A percentile compares a stretch with the other conserved stretches of the same genome.
Evolutionary conservation across 2,888 invertebrate species (phyloP).

Genomic region (Blastobasis lacticolella): DNA sequence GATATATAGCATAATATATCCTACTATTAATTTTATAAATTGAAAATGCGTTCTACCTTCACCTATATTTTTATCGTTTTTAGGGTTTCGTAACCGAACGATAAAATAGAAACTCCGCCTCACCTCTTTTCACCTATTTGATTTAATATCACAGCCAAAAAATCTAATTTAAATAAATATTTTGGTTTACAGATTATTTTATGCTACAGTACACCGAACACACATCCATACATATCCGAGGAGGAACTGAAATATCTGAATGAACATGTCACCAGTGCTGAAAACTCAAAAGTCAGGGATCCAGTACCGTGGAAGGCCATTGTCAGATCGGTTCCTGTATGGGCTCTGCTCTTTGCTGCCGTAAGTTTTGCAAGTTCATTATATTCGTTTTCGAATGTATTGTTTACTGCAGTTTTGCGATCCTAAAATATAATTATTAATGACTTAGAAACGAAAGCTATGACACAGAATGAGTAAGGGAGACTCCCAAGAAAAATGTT

Average conservation of each 20-base stretch:
- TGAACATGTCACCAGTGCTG: conserved; percentile 75
- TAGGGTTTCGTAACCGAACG: too few species aligned
- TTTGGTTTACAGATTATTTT: conserved; percentile 51
- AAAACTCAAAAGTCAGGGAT: conserved; percentile 66
- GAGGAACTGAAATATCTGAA: conserved; percentile 69
- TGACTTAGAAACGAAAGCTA: too few species aligned
- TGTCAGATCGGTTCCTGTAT: conserved; percentile 79
- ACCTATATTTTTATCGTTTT: too few species aligned
- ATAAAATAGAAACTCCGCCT: too few species aligned
- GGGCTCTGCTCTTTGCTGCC: conserved; percentile 82
- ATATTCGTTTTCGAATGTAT: too few species aligned
- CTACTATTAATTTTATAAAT: too few species aligned
- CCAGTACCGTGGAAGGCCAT: conserved; percentile 83
- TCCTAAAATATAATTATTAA: too few species aligned
- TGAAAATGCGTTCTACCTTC: too few species aligned
- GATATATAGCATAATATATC: too few species aligned
- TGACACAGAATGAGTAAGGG: too few species aligned
- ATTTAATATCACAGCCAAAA: not conserved
- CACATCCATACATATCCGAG: conserved; percentile 72
- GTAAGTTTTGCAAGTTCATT: conserved; percentile 34
- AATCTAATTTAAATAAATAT: not conserved
- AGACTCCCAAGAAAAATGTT: too few species aligned
- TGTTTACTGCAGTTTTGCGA: too few species aligned
- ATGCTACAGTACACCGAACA: conserved; percentile 68
- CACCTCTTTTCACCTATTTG: not conserved